A percentile compares a stretch with the other conserved stretches of the same genome.
These are phyloP conservation scores for Acleris holmiana DNA, from an alignment of 2,888 invertebrate species.

Conservation along the genomic window DNA sequence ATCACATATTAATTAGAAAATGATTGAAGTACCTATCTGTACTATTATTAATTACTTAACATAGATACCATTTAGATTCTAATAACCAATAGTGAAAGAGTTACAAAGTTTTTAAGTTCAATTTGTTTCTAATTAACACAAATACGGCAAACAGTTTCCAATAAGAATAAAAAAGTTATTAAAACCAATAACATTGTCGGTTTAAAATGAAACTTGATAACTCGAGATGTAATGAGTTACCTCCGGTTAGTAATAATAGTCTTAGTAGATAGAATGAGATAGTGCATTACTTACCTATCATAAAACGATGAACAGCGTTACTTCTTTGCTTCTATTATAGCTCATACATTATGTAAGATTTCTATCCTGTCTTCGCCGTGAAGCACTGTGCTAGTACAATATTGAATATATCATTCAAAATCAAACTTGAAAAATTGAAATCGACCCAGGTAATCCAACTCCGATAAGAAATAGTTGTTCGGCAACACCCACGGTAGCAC, in stretches of 20 bases:
- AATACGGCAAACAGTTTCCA: slow-evolving; percentile 16
- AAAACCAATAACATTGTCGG: slow-evolving; percentile 2
- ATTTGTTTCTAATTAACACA: background rate
- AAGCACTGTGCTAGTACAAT: slow-evolving; percentile 5
- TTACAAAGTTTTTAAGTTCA: too few relatives aligned
- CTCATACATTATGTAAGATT: slow-evolving; percentile 44
- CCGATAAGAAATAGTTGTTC: slow-evolving; percentile 28
- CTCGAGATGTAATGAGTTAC: slow-evolving; percentile 22
- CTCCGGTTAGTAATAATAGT: slow-evolving; percentile 26
- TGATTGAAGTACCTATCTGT: too few relatives aligned
- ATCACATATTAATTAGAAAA: too few relatives aligned
- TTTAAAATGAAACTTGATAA: slow-evolving; percentile 8
- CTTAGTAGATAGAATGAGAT: slow-evolving; percentile 22
- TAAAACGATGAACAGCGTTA: slow-evolving; percentile 48
- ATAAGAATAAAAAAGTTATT: slow-evolving; percentile 7
- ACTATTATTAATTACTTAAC: too few relatives aligned
- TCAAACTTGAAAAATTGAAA: slow-evolving; percentile 3
- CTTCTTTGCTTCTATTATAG: slow-evolving; percentile 24
- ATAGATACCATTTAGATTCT: too few relatives aligned
- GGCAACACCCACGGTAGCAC: slow-evolving; percentile 35
- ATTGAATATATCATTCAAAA: slow-evolving; percentile 7
- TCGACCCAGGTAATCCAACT: slow-evolving; percentile 28
- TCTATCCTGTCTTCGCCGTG: slow-evolving; percentile 7
- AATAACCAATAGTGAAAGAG: too few relatives aligned
- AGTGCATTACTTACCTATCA: slow-evolving; percentile 62